Base-by-base conservation (phyloP, 2,113 vertebrate genomes). In the Triplophysa siluroides region DNA sequence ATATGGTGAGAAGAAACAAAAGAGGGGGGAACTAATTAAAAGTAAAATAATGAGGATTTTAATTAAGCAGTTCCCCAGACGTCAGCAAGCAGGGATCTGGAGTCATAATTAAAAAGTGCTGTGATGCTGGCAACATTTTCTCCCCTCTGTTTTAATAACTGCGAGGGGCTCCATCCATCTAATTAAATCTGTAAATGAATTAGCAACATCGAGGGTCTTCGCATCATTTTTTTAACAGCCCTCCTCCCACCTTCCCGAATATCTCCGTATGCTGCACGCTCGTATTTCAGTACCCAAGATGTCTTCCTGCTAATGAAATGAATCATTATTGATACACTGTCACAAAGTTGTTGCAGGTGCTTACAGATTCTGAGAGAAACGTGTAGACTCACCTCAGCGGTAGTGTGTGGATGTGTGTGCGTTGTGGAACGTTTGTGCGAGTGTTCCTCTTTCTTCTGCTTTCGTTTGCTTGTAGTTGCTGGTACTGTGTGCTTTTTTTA, bases 21-120 rank as follows among this genome's bases (percentile, higher is more conserved):
- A 88, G 88, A 87, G 87, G 85, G 89, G 88, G 85, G 88, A 90
- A 90, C 87, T 89, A 89, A 90, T 90, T 90, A 90, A 88, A 88
- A 88, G 87, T 88, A 89, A 90, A 90, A 90, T 90, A 90, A 90
- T 90, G 89, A 88, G 87, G 84, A 88, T 90, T 90, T 90, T 90
- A 90, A 90, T 90, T 90, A 90, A 90, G 86, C 85, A 85, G 86
- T 87, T 90, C 89, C 89, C 89, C 83, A 88, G 89, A 88, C 88
- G 86, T 90, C 89, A 90, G 86, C 88, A 88, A 83, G 85, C 87
- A 80, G 83, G 85, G 86, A 86, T 88, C 87, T 88, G 86, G 87
- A 87, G 88, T 86, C 83, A 84, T 90, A 89, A 90, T 90, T 89
- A 90, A 89, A 90, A 88, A 86, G 85, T 88, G 86, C 87, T 89